Evolutionary conservation across 2,113 vertebrate species (phyloP).

Genomic region (Lepus timidus): DNA sequence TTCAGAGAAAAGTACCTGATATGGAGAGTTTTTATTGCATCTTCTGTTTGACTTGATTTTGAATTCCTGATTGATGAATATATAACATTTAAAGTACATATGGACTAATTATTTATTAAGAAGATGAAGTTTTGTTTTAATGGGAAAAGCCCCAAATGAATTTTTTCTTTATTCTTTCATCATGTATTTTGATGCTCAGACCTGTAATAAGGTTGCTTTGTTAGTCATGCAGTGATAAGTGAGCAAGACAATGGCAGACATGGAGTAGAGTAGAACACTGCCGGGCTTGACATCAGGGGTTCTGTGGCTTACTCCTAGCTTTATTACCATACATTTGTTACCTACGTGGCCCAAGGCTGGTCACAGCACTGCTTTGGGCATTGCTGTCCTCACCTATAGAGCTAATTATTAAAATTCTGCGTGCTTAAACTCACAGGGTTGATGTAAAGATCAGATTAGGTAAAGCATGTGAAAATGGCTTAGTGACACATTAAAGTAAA

Average conservation of each 20-base stretch:
- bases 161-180: slow-evolving; percentile 52
- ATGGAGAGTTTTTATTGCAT: neutral
- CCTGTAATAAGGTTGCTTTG: neutral
- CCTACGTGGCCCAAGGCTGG: neutral
- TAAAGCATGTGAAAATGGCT: neutral
- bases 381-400: slow-evolving; percentile 20
- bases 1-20: too few species aligned
- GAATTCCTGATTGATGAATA: slow-evolving; percentile 8
- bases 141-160: neutral
- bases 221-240: neutral
- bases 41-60: slow-evolving; percentile 48
- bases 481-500: neutral
- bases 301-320: neutral
- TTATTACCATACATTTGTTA: neutral
- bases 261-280: neutral
- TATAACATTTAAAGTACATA: slow-evolving; percentile 19
- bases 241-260: neutral
- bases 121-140: slow-evolving; percentile 45
- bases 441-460: neutral
- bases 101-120: slow-evolving; percentile 10
- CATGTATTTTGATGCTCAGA: neutral
- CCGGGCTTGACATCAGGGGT: neutral
- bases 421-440: neutral
- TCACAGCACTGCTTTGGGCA: neutral
- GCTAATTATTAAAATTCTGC: neutral